Base-by-base conservation (phyloP, 2,797 vertebrate genomes). In the Lacerta bilineata region DNA sequence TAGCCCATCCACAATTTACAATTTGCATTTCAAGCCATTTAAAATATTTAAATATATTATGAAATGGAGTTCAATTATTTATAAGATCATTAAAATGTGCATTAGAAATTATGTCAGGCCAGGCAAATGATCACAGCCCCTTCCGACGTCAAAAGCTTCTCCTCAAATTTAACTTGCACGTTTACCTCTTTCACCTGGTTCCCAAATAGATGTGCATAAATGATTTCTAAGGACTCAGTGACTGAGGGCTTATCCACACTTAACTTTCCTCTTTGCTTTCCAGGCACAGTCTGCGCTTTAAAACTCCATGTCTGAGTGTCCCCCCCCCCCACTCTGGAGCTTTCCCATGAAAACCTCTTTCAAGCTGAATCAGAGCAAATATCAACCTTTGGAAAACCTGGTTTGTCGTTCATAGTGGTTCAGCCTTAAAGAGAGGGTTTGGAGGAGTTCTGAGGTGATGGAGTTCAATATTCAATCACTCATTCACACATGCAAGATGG, bases 31-130 rank as follows among this genome's bases (percentile, higher is more conserved):
- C 86, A 81, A 74, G 78, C 46, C 68, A 43, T 81, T 87, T 87
- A 39, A 87, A 87, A 87, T 74, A 87, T 81, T 87, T 81, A 81
- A 87, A 81, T 87, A 87, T 81, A 81, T 87, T 74, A 74, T 43
- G 78, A 80, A 81, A 81, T 43, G 68, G 39, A 81, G 50, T 61
- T 87, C 79, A 81, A 87, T 87, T 87, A 87, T 87, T 72, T 74
- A 87, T 50, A 33, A 9, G 68, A 41, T 87, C 86, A 87, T 87
- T 87, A 87, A 61, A 81, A 81, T 81, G 68, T 87, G 86, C 78
- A 81, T 87, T 64, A 72, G 20, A 74, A 87, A 81, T 81, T 74
- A 81, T 43, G 59, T 9, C 86, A 64, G 50, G 68, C 66, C 39
- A n/a, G 27, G 78, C 50, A 87, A 87, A 74, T 43, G 50, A 72